phyloP scores from a whole-genome alignment of 2,888 invertebrate species.

The Hoplodrina ambigua region DNA sequence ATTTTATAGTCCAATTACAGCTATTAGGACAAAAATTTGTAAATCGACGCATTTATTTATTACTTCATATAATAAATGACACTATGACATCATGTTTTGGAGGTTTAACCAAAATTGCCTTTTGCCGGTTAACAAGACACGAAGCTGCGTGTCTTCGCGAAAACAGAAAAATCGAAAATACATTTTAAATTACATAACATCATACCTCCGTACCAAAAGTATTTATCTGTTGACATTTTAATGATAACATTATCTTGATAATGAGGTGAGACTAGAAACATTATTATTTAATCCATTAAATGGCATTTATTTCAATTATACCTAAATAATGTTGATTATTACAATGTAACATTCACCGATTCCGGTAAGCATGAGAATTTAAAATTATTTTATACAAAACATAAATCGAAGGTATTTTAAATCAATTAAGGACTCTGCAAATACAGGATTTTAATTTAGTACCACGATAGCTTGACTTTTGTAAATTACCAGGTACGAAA shows the following conservation, averaged over 20 bases:
- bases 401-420: background rate
- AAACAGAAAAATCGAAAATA: slow-evolving; percentile 11
- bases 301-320: slow-evolving; percentile 29
- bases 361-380: slow-evolving; percentile 11
- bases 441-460: background rate
- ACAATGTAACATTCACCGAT: slow-evolving; percentile 39
- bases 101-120: slow-evolving; percentile 20
- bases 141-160: slow-evolving; percentile 3
- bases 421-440: background rate
- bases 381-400: background rate
- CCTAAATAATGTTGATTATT: slow-evolving; percentile 30
- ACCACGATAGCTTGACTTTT: background rate
- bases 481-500: slow-evolving; percentile 14
- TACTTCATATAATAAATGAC: background rate
- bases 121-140: background rate
- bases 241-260: slow-evolving; percentile 43
- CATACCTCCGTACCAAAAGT: slow-evolving; percentile 15
- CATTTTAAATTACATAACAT: slow-evolving; percentile 31
- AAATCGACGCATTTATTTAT: background rate
- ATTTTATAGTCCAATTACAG: slow-evolving; percentile 4
- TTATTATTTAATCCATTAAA: slow-evolving; percentile 39
- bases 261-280: slow-evolving; percentile 33
- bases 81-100: slow-evolving; percentile 1
- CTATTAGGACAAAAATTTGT: slow-evolving; percentile 11
- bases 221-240: slow-evolving; percentile 39